A percentile compares a stretch with the other conserved stretches of the same genome.
phyloP scores from a whole-genome alignment of 2,113 vertebrate species.

The Myiopsitta monachus region DNA sequence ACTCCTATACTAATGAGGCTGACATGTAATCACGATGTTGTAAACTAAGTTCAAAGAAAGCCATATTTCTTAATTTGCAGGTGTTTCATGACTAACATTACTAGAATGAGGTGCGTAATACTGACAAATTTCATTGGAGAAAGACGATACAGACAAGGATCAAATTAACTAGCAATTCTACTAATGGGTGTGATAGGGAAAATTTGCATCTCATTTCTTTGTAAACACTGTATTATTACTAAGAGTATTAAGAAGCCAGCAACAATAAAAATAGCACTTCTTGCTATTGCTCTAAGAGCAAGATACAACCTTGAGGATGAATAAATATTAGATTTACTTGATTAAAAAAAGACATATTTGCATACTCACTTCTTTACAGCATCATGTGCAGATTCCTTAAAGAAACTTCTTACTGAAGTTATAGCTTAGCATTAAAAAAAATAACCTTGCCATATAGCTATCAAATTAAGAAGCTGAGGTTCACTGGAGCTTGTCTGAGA shows the following conservation, averaged over 20 bases:
- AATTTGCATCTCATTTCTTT: not conserved
- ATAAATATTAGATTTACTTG: not conserved
- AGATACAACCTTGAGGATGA: not conserved
- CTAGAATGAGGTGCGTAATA: not conserved
- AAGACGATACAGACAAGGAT: not conserved
- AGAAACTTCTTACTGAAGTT: not conserved
- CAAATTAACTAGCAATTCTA: not conserved
- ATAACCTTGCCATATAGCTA: not conserved
- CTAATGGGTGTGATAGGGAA: not conserved
- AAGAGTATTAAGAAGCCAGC: not conserved
- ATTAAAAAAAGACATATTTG: not conserved
- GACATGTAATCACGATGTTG: slow-evolving; percentile 20
- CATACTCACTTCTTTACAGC: not conserved
- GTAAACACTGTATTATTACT: not conserved
- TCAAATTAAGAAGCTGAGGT: not conserved
- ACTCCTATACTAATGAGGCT: not conserved
- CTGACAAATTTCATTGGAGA: not conserved
- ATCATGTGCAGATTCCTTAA: not conserved
- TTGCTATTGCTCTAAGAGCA: not conserved
- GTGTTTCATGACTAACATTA: not conserved
- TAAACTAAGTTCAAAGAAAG: not conserved
- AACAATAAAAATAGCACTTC: not conserved
- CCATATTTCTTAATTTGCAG: not conserved
- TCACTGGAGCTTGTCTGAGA: not conserved
- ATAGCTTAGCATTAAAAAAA: not conserved